Conservation (phyloP, 2,888 invertebrate species). For the Archips xylosteana region DNA sequence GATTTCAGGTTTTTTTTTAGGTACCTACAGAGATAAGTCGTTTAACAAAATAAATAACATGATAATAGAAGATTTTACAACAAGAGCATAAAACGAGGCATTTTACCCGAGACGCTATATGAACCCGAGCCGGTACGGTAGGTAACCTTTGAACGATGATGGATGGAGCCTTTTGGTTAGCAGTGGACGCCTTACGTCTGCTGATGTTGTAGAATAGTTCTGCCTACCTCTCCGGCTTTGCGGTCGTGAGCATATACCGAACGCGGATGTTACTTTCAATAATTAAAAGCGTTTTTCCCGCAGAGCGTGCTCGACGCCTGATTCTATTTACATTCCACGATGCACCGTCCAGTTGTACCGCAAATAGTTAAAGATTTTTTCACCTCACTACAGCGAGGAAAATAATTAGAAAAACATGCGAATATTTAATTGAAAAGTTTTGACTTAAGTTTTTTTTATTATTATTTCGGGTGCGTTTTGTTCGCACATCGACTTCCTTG, state of each 20-base stretch:
- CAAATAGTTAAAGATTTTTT: background rate
- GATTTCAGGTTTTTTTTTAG: conserved; percentile 6
- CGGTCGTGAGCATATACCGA: conserved; percentile 30
- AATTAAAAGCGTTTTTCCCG: conserved; percentile 58
- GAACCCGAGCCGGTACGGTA: too few relatives aligned
- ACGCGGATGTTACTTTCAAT: conserved; percentile 47
- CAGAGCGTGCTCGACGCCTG: conserved; percentile 47
- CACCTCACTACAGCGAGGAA: too few relatives aligned
- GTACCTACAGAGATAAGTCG: background rate
- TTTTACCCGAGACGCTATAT: too few relatives aligned
- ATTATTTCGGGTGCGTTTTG: too few relatives aligned
- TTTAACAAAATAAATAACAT: background rate
- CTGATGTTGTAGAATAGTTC: background rate
- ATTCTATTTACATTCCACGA: conserved; percentile 72
- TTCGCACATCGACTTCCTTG: too few relatives aligned
- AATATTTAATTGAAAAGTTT: too few relatives aligned
- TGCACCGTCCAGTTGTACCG: conserved; percentile 51
- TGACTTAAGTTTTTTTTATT: too few relatives aligned
- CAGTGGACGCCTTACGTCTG: too few relatives aligned
- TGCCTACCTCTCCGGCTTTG: conserved; percentile 9
- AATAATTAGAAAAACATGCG: too few relatives aligned
- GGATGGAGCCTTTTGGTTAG: too few relatives aligned
- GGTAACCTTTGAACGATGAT: too few relatives aligned
- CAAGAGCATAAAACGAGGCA: too few relatives aligned
- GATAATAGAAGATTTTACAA: background rate